Base-by-base conservation (phyloP, 1,140 invertebrate species). In the Galleria mellonella region DNA sequence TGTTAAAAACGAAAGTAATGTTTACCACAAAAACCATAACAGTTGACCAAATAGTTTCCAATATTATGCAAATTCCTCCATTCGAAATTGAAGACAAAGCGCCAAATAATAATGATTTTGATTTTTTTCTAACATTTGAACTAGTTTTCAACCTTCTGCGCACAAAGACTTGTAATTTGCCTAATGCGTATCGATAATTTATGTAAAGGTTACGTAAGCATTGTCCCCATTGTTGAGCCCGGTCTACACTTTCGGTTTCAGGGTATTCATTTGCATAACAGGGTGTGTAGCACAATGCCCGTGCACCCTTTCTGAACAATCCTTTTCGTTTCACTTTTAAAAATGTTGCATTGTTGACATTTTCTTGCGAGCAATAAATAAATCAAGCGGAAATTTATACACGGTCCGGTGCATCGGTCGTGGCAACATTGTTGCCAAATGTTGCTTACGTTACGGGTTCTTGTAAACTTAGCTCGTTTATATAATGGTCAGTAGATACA, bases 301-400 rank as follows among this genome's bases (percentile, higher is more conserved):
- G 70, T 67, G 61, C 51, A 72, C 74, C 75, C 75, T 74, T 83
- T 32, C 45, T 43, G 55, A 60, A 63, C 71, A 81, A 79, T 77
- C 64, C 68, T 73, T 81, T 76, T 71, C 71, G 77, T 82, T 84
- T 81, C 74, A 81, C 74, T 81, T 84, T 84, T 82, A 73, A 76
- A 69, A 66, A 56, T 56, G 65, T 72, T 57, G 57, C 70, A 83
- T 84, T 84, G 76, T 84, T 79, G 73, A 81, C 59, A 79, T 79
- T 84, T 47, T 69, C 66, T 66, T 70, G 55, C 45, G 63, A 67
- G 76, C 55, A 79, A 83, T 84, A 84, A 84, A 84, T 84, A 84
- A 84, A 83, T 84, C 81, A 84, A 58, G 51, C 48, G 59, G 45
- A 60, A 67, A 64, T 72, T 76, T 77, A 72, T 77, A 37, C 35